Evolutionary conservation across 2,797 vertebrate species (phyloP), one percentile per base, ranked within the genome.

Genomic region (Chanos chanos): DNA sequence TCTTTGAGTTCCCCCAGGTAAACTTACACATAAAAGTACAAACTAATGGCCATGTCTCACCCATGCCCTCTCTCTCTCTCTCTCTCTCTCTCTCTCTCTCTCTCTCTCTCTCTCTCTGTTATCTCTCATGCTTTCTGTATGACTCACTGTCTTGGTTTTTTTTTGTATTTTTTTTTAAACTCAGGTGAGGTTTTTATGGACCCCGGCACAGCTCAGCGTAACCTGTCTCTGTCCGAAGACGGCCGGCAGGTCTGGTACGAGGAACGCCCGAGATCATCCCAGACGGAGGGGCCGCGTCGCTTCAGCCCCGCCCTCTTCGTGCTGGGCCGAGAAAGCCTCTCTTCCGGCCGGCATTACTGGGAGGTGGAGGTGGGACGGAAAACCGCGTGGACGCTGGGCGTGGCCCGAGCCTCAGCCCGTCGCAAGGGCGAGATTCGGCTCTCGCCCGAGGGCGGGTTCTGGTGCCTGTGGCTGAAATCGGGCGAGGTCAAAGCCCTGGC

Each of bases 241-340:
- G 67, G 76, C 3, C 86, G 83, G 30, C 86, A 90, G 54, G 91
- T 94, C 61, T 70, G 60, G 5, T 85, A 89, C 0, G 89, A 90
- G 1, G 83, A 87, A 25, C 81, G 75, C 16, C 71, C 68, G 0
- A 75, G 77, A 54, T 66, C 55, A 30, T 44, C 62, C 3, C 74
- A 44, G 51, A 77, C 81, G 0, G 86, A 94, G 31, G 79, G 75
- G 2, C 80, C 85, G 0, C 84, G 81, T 1, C 84, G 90, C 53
- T 95, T 93, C 54, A 86, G 84, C 72, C 89, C 86, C 0, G 84
- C 82, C 12, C 89, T 91, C 1, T 93, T 93, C 7, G 87, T 92
- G 5, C 63, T 94, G 50, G 90, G 81, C 7, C 68, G 66, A 0
- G 85, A 90, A 59, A 75, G 83, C 1, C 80, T 93, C 36, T 22